Base-by-base conservation (phyloP, 2,797 vertebrate genomes). In the Bovichtus diacanthus region DNA sequence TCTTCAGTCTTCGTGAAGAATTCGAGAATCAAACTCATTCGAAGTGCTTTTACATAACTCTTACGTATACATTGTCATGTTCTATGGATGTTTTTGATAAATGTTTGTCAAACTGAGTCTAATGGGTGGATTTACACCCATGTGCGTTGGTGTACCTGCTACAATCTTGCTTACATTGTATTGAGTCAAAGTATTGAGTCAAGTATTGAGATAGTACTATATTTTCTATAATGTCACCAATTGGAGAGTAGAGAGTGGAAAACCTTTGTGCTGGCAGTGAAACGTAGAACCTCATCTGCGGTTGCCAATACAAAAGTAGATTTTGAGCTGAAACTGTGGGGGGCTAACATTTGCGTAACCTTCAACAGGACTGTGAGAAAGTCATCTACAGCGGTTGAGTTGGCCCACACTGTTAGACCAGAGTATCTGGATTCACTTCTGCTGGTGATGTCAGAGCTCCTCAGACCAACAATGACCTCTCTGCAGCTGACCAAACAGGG, bases 401-500 rank as follows among this genome's bases (percentile, higher is more conserved):
- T 84, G 38, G 5, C 51, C 82, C 74, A 39, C 77, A 59, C 62
- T 72, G 67, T 70, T 74, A 50, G 61, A 47, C 27, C 70, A 51
- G 36, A 23, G 31, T 34, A 65, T 88, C 84, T 90, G 87, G 84
- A 85, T 81, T 82, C 72, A 76, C 49, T 88, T 88, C 51, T 67
- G 51, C 74, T 71, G 67, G 47, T 91, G 91, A 90, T 82, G 87
- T 92, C 90, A 92, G 77, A 61, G 59, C 70, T 83, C 70, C 71
- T 87, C 78, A 59, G 70, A 88, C 76, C 85, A 74, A 69, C 85
- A 74, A 65, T 56, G 64, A 77, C 82, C 58, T 80, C 64, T n/a
- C 51, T 85, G 82, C 92, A 94, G 89, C 93, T 94, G 91, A 91
- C 89, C 85, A 94, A 94, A 94, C 89, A 93, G 69, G 56, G 65